Evolutionary conservation across 2,888 invertebrate genomes (phyloP).

Genomic region (Campaea margaritaria): DNA sequence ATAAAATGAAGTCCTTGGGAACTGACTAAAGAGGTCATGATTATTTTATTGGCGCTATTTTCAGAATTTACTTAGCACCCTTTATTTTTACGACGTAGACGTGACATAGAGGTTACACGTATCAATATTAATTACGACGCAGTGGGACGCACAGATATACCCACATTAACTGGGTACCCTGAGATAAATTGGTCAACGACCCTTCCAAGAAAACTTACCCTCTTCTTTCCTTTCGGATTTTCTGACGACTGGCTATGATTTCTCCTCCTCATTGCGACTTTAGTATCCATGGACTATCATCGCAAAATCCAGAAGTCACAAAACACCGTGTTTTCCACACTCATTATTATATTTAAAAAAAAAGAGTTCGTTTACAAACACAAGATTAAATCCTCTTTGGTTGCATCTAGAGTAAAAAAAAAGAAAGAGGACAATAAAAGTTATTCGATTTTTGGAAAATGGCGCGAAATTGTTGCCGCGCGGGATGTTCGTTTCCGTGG

Average conservation of each 20-base stretch:
- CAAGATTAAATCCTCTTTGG: conserved; percentile 25
- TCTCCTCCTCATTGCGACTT: conserved; percentile 61
- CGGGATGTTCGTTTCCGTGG: conserved; percentile 31
- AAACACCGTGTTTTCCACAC: conserved; percentile 32
- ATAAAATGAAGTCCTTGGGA: too few relatives aligned
- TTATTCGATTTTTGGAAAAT: conserved; percentile 30
- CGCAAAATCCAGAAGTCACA: conserved; percentile 32
- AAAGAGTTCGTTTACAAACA: conserved; percentile 42
- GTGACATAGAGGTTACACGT: conserved; percentile 26
- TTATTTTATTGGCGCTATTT: too few relatives aligned
- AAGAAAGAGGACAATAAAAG: conserved; percentile 18
- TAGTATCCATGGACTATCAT: conserved; percentile 37
- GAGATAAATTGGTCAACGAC: conserved; percentile 33
- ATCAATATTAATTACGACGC: conserved; percentile 30
- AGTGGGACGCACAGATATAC: conserved; percentile 21
- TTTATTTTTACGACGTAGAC: conserved; percentile 10
- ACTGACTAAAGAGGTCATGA: too few relatives aligned
- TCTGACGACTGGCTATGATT: conserved; percentile 62
- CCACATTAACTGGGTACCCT: conserved; percentile 21
- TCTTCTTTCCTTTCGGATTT: conserved; percentile 69
- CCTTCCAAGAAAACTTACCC: conserved; percentile 61
- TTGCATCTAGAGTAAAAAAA: conserved; percentile 17
- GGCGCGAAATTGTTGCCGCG: conserved; percentile 49
- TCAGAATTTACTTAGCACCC: not conserved
- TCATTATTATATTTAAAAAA: conserved; percentile 36